These are phyloP conservation scores for Enhydra lutris DNA, from an alignment of 2,113 vertebrate species.

Conservation along the genomic window DNA sequence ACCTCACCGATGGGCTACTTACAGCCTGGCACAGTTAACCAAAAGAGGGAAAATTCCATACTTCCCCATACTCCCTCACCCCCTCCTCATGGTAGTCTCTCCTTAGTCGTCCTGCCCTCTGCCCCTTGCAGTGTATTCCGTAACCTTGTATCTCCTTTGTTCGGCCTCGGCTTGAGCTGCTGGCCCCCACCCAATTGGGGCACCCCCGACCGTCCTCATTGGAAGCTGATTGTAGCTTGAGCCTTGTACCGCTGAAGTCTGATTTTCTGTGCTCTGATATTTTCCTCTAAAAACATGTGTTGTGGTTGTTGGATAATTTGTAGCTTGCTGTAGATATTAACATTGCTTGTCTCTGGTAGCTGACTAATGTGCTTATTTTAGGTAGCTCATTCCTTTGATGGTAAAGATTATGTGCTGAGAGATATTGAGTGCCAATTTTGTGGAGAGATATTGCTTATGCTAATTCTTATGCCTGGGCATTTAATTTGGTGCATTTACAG, in stretches of 20 bases:
- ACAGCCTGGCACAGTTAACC: neutral
- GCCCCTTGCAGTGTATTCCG: neutral
- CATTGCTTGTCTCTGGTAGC: slow-evolving; percentile 59
- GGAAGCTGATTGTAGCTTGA: slow-evolving; percentile 25
- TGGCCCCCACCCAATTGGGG: neutral
- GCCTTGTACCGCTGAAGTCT: neutral
- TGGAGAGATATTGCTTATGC: slow-evolving; percentile 58
- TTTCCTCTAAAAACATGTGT: slow-evolving; percentile 60
- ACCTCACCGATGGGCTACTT: neutral
- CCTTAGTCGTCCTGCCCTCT: neutral
- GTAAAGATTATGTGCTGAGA: slow-evolving; percentile 70
- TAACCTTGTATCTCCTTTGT: neutral
- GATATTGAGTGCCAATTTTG: slow-evolving; percentile 57
- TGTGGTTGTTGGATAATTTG: slow-evolving; percentile 59
- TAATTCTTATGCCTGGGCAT: slow-evolving; percentile 52
- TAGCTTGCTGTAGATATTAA: slow-evolving; percentile 55
- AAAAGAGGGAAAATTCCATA: neutral
- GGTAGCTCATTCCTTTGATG: slow-evolving; percentile 66
- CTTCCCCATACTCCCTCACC: neutral
- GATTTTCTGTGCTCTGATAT: slow-evolving; percentile 58
- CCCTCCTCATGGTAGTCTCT: neutral
- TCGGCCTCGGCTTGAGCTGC: neutral
- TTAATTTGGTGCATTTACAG: slow-evolving; percentile 48
- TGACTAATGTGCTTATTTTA: slow-evolving; percentile 72
- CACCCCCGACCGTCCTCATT: neutral